These are phyloP conservation scores for Zeus faber DNA, from an alignment of 2,113 vertebrate genomes.

Conservation along the genomic window DNA sequence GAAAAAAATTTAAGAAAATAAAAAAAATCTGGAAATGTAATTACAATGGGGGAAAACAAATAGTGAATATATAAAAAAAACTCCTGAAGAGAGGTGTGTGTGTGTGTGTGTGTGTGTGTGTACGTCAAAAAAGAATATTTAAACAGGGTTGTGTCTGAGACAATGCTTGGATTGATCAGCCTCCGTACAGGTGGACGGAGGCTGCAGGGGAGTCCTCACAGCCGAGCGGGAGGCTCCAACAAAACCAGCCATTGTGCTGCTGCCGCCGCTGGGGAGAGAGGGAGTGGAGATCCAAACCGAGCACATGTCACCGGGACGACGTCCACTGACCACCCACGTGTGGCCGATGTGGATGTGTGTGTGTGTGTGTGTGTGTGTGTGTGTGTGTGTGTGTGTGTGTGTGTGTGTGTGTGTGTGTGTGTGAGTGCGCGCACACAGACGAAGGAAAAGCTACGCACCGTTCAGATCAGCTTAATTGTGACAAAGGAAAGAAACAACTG, in stretches of 20 bases:
- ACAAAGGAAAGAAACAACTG: background rate
- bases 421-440: conserved; percentile 28
- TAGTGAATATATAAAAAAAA: no score
- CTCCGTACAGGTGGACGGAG: conserved; percentile 58
- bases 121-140: no score
- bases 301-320: conserved; percentile 34
- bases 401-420: conserved; percentile 34
- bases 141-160: no score
- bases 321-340: conserved; percentile 57
- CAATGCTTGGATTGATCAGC: conserved; percentile 48
- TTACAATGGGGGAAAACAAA: no score
- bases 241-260: conserved; percentile 59
- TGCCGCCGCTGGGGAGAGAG: conserved; percentile 45
- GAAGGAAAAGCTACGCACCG: no score
- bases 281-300: conserved; percentile 48
- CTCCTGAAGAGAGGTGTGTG: no score
- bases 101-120: no score
- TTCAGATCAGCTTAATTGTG: no score
- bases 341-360: conserved; percentile 13
- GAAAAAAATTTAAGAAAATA: no score
- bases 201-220: conserved; percentile 16
- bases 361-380: conserved; percentile 23
- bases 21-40: no score
- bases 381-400: conserved; percentile 32
- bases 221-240: conserved; percentile 38